Evolutionary conservation across 2,888 invertebrate genomes (phyloP).

Genomic region (Acanthosepion lycidas): DNA sequence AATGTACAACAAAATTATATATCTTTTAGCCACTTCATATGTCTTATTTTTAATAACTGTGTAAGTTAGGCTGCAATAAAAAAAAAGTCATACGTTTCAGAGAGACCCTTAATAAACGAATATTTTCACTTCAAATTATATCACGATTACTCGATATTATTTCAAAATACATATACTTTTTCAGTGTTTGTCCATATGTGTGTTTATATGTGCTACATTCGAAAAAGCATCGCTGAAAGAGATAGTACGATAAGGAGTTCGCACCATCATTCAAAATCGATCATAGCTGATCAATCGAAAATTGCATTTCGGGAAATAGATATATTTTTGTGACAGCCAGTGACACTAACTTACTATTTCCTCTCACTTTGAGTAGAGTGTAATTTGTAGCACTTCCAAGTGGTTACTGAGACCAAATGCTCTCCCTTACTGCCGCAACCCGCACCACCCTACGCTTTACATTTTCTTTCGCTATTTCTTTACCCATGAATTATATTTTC

Average conservation of each 20-base stretch:
- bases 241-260: not conserved
- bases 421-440: not conserved
- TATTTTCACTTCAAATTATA: too few relatives aligned
- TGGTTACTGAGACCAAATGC: not conserved
- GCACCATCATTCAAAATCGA: not conserved
- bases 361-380: not conserved
- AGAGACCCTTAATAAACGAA: too few relatives aligned
- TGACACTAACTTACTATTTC: not conserved
- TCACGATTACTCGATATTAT: too few relatives aligned
- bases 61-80: too few relatives aligned
- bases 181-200: too few relatives aligned
- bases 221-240: not conserved
- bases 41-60: too few relatives aligned
- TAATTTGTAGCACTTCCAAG: not conserved
- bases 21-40: too few relatives aligned
- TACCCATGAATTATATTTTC: not conserved
- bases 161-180: too few relatives aligned
- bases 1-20: too few relatives aligned
- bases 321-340: not conserved
- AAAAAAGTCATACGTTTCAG: too few relatives aligned
- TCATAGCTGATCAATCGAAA: not conserved
- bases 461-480: not conserved
- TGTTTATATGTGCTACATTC: not conserved
- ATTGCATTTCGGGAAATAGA: not conserved
- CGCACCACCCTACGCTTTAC: too few relatives aligned